Evolutionary conservation across 2,888 invertebrate species (phyloP).

Genomic region (Chrysodeixis includens): DNA sequence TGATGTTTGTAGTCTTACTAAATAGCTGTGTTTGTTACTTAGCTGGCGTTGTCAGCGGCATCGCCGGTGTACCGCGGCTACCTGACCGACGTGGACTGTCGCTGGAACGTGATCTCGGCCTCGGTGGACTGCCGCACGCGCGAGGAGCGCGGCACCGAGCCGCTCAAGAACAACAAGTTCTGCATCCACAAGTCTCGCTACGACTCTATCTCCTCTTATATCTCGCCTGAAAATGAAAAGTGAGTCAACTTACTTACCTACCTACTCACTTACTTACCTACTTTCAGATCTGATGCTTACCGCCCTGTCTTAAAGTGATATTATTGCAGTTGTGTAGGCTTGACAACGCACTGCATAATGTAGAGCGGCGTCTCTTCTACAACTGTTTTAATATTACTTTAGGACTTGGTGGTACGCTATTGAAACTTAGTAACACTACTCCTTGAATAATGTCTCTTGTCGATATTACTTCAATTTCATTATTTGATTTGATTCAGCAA

Average conservation of each 20-base stretch:
- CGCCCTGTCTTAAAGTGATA: no score
- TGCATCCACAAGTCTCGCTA: slow-evolving; percentile 98
- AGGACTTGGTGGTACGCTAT: no score
- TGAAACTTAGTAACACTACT: no score
- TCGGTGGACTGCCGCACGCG: slow-evolving; percentile 98
- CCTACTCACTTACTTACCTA: neutral
- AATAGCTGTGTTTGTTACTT: slow-evolving; percentile 23
- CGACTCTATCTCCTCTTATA: slow-evolving; percentile 99
- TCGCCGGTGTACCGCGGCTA: slow-evolving; percentile 98
- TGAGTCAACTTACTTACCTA: slow-evolving; percentile 61
- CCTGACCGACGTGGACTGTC: slow-evolving; percentile 98
- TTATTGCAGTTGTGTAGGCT: no score
- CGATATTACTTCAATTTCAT: no score
- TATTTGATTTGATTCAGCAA: no score
- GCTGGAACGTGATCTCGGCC: slow-evolving; percentile 99
- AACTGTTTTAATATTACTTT: no score
- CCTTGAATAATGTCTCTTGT: no score
- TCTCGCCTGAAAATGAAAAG: slow-evolving; percentile 96
- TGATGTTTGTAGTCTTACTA: no score
- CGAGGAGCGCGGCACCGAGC: slow-evolving; percentile 96
- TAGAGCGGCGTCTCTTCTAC: no score
- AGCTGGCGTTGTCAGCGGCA: slow-evolving; percentile 98
- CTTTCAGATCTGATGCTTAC: no score
- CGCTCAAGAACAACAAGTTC: slow-evolving; percentile 93
- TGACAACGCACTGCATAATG: no score